These are phyloP conservation scores for Muscicapa adusta DNA, from an alignment of 2,113 vertebrate genomes.

Conservation along the genomic window DNA sequence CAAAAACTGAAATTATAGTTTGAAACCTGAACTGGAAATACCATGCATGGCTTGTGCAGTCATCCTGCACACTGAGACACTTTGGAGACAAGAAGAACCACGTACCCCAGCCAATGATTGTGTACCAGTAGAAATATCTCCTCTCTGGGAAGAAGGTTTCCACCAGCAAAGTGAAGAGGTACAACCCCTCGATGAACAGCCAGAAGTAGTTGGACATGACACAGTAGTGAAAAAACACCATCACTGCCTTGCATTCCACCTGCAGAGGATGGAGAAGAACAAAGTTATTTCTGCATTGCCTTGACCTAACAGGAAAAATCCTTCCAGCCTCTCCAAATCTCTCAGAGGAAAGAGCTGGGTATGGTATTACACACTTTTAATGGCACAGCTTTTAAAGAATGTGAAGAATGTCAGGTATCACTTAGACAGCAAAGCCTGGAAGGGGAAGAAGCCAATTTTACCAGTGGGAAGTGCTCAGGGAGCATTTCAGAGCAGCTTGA, in stretches of 20 bases:
- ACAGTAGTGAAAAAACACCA: conserved; percentile 99
- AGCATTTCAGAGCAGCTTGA: background rate
- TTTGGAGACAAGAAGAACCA: background rate
- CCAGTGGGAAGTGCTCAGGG: background rate
- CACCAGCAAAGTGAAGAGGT: conserved; percentile 94
- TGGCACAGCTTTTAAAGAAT: background rate
- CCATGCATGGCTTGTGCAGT: fast-evolving
- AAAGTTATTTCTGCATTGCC: background rate
- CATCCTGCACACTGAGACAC: background rate
- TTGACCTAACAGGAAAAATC: fast-evolving
- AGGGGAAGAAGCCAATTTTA: conserved; percentile 10
- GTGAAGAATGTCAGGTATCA: background rate
- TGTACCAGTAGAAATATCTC: conserved; percentile 98
- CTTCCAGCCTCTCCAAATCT: background rate
- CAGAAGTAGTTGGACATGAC: conserved; percentile 99
- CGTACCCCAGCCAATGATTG: conserved; percentile 87
- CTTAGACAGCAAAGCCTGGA: background rate
- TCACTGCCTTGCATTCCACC: conserved; percentile 95
- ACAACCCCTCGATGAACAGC: conserved; percentile 97
- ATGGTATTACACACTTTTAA: background rate
- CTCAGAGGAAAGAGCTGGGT: background rate
- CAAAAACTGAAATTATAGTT: background rate
- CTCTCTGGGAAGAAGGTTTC: conserved; percentile 97
- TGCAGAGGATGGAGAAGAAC: conserved; percentile 39
- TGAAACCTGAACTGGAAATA: background rate